A percentile compares a stretch with the other conserved stretches of the same genome.
These are phyloP conservation scores for Xerus rutilus DNA, from an alignment of 2,797 vertebrate species.

Conservation along the genomic window DNA sequence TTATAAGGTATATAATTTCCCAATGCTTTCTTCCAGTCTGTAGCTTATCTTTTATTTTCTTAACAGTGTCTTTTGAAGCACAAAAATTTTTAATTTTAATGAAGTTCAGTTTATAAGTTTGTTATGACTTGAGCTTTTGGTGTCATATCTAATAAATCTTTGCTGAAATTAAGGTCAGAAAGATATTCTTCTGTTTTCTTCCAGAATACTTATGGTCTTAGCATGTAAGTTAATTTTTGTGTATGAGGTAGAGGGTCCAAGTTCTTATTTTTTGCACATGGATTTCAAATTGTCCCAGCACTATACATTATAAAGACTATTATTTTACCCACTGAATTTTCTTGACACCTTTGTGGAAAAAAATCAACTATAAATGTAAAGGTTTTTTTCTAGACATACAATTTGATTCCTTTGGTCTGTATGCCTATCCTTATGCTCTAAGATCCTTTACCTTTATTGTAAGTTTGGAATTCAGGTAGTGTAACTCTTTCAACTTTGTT, in stretches of 20 bases:
- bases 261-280: constrained; percentile 47
- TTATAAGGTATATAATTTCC: too few species aligned
- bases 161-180: constrained; percentile 27
- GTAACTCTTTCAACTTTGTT: not conserved
- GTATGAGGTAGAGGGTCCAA: constrained; percentile 1
- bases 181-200: constrained; percentile 33
- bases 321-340: constrained; percentile 38
- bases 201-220: constrained; percentile 27
- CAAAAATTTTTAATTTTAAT: constrained; percentile 11
- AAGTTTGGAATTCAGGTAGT: constrained; percentile 29
- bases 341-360: constrained; percentile 58
- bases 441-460: constrained; percentile 26
- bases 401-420: constrained; percentile 41
- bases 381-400: constrained; percentile 38
- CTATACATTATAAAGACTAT: constrained; percentile 17
- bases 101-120: constrained; percentile 41
- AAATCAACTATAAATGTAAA: constrained; percentile 6
- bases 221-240: constrained; percentile 55
- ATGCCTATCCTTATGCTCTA: not conserved
- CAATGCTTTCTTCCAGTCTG: too few species aligned
- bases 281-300: not conserved
- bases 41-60: too few species aligned
- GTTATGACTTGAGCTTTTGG: constrained; percentile 36
- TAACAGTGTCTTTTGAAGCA: constrained; percentile 17
- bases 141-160: constrained; percentile 14